Base-by-base conservation (phyloP, 37 sponge, comb jelly and placozoan species). In the Bolinopsis microptera region DNA sequence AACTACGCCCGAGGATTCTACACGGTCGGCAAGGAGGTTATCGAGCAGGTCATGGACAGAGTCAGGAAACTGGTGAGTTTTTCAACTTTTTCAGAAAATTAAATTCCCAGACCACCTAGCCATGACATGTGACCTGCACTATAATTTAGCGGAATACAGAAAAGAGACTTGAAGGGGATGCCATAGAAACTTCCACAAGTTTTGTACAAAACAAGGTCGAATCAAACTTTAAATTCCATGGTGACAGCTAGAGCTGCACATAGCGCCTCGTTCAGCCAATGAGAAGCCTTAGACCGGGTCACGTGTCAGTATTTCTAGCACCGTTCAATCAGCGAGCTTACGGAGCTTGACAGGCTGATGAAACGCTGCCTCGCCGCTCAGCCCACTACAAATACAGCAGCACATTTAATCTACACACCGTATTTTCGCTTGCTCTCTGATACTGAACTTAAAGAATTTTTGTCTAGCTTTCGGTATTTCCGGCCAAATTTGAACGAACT, bases 1-100 rank as follows among this genome's bases (percentile, higher is more conserved):
- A 93, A 93, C 86, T 93, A 93, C 86, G 94, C 94, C 34, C 83
- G 94, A 26, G 94, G 94, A 8, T 61, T 69, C 86, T 93, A 92
- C 86, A 93, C 94, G 27, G 94, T 93, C 25, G 94, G 94, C 21
- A 93, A 77, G 86, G 83, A 93, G 23, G 41, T 27, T 31, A 39
- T 83, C 88, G 88, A 83, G 21, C 3, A 27, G 5, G 88, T 83
- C 31, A 72, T 72, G 75, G 75, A 72, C n/a, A 72, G 75, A 27
- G 31, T 72, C 3, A 72, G 75, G 75, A 72, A 72, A 21, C 75
- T 72, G 75, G 75, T 72, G 31, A 72, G 75, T 72, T 13, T 48
- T 48, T 48, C 61, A 48, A 13, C 61, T 48, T 18, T 5, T 48
- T 48, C 5, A 13, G 61, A 48, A 5, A 48, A 48, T 5, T 5